phyloP scores from a whole-genome alignment of 2,113 vertebrate genomes.

The Embiotoca jacksoni region DNA sequence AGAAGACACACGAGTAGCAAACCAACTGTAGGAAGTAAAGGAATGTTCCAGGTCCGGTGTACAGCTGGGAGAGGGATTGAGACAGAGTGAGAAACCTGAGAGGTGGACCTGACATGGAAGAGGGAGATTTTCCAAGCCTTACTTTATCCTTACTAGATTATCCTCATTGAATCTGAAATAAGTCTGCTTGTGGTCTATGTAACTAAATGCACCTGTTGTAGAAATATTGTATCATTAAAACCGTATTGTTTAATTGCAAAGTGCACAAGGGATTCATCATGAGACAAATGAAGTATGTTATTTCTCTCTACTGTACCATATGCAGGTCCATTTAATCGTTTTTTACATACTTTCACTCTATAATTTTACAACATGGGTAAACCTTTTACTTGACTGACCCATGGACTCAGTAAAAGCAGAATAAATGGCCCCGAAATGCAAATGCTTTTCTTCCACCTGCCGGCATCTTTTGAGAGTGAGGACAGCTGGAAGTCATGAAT shows the following conservation, averaged over 20 bases:
- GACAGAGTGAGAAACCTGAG: slow-evolving; percentile 26
- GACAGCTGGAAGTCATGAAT: slow-evolving; percentile 83
- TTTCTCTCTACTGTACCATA: background rate
- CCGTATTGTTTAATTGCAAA: slow-evolving; percentile 10
- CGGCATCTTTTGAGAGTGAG: slow-evolving; percentile 60
- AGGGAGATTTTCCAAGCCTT: slow-evolving; percentile 58
- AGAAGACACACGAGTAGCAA: slow-evolving; percentile 29
- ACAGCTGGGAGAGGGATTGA: slow-evolving; percentile 47
- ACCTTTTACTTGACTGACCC: slow-evolving; percentile 47
- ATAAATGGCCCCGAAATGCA: slow-evolving; percentile 60
- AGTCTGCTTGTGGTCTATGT: slow-evolving; percentile 49
- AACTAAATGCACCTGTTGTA: slow-evolving; percentile 67
- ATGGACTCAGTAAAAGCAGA: slow-evolving; percentile 40
- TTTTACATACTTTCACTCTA: slow-evolving; percentile 15
- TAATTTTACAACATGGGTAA: slow-evolving; percentile 22
- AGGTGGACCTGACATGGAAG: slow-evolving; percentile 43
- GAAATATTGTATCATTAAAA: slow-evolving; percentile 35
- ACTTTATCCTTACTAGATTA: slow-evolving; percentile 70
- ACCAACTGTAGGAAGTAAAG: slow-evolving; percentile 20
- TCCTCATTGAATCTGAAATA: slow-evolving; percentile 72
- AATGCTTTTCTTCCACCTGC: slow-evolving; percentile 74
- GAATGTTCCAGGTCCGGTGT: slow-evolving; percentile 15
- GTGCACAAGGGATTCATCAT: background rate
- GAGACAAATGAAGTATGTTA: background rate
- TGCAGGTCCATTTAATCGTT: background rate